Evolutionary conservation across 2,113 vertebrate species (phyloP), one percentile per base, ranked within the genome.

Genomic region (Zeus faber): DNA sequence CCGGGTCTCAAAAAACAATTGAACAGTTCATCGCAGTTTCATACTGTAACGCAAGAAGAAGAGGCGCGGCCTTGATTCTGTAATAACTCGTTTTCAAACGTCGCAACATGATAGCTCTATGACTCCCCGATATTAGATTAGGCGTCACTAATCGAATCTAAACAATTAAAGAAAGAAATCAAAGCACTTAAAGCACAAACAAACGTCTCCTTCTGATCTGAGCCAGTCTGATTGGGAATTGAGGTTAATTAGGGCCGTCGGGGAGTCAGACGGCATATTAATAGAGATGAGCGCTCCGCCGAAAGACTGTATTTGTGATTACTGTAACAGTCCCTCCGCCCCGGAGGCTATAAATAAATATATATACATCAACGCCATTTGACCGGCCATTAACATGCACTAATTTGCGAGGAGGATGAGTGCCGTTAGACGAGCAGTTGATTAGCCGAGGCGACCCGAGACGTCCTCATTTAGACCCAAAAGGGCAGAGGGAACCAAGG

Each of bases 241-340:
- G 62, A 48, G 49, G 58, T 73, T 76, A 77, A 79, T 73, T 69
- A 49, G 62, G 26, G 14, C 46, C 62, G 61, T 74, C 61, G 66
- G 20, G n/a, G 49, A 74, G 55, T 17, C 47, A 64, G 41, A 63
- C 21, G 25, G 17, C 14, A 51, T 62, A 49, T 75, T 64, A 76
- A 49, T 37, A 25, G 11, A 54, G 48, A 29, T 16, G 29, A 26
- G 24, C 39, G 17, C 66, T 47, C 44, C 25, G 1, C 8, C 33
- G 22, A 49, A 50, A 41, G 59, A 56, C 60, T 72, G 54, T 50
- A 52, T 45, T 20, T 55, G 37, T 61, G 43, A 53, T 67, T 68
- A 59, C 49, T 16, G 39, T 24, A 27, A 6, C 61, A 54, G 69
- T 58, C 54, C 75, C 13, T 69, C 70, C 65, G 11, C 33, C n/a